Percentiles rank a stretch among this genome's conserved stretches.
Evolutionary conservation across 2,888 invertebrate genomes (phyloP).

Genomic region (Meliscaeva auricollis): DNA sequence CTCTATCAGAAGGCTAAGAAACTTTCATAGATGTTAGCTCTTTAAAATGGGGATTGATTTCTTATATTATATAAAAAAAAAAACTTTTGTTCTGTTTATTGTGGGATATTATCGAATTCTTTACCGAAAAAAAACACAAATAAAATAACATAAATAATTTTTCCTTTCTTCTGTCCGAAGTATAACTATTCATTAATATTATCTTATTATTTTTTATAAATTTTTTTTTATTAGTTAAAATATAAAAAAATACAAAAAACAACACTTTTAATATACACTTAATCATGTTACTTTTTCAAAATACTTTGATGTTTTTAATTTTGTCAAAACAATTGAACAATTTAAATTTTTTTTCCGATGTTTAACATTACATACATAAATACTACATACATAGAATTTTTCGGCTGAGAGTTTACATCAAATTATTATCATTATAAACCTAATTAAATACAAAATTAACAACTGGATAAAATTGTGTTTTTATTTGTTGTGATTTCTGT

Average conservation of each 20-base stretch:
- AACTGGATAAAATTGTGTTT: slow-evolving; percentile 53
- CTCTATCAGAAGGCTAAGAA: slow-evolving; percentile 99
- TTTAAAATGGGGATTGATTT: slow-evolving; percentile 54
- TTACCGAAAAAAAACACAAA: slow-evolving; percentile 16
- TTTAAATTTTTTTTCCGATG: slow-evolving; percentile 20
- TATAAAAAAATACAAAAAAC: slow-evolving; percentile 5
- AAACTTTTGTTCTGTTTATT: slow-evolving; percentile 62
- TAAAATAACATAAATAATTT: slow-evolving; percentile 43
- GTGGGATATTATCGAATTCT: slow-evolving; percentile 64
- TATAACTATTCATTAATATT: slow-evolving; percentile 46
- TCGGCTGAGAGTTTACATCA: slow-evolving; percentile 52
- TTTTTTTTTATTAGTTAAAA: slow-evolving; percentile 37
- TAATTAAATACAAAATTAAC: slow-evolving; percentile 53
- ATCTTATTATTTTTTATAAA: slow-evolving; percentile 30
- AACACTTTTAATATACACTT: slow-evolving; percentile 6
- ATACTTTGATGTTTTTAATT: slow-evolving; percentile 1
- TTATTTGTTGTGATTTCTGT: slow-evolving; percentile 33
- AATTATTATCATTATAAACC: slow-evolving; percentile 49
- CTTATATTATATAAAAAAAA: slow-evolving; percentile 53
- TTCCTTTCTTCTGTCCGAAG: slow-evolving; percentile 46
- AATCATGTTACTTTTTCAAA: neutral
- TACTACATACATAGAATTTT: slow-evolving; percentile 10
- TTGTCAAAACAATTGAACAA: slow-evolving; percentile 23
- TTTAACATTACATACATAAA: neutral
- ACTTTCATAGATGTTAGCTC: slow-evolving; percentile 89